Conservation (phyloP, 2,113 vertebrate genomes). For the Mustelus asterias region DNA sequence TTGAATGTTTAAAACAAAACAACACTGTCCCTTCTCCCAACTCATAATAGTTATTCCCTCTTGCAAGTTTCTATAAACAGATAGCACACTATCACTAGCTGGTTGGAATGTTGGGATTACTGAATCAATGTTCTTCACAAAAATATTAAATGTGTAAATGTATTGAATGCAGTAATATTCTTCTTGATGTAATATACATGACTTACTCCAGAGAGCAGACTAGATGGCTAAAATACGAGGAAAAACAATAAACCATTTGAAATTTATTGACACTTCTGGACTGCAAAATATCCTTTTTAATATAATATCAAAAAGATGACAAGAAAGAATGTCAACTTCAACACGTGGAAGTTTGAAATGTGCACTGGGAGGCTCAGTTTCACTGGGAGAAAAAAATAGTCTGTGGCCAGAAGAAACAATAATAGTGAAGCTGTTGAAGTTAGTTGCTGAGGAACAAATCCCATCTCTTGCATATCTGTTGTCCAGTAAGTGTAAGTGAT, state of each 20-base stretch:
- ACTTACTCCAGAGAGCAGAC: background rate
- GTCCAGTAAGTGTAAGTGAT: background rate
- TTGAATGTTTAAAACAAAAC: background rate
- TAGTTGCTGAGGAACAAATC: background rate
- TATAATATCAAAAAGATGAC: background rate
- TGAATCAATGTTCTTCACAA: background rate
- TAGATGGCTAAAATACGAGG: background rate
- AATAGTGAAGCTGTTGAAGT: background rate
- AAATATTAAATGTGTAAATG: background rate
- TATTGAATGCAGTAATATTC: background rate
- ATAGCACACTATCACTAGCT: background rate
- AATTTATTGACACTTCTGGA: background rate
- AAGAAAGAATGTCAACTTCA: background rate
- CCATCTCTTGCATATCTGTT: background rate
- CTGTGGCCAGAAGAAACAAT: background rate
- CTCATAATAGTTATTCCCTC: background rate
- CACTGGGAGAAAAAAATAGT: background rate
- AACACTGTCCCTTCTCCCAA: background rate
- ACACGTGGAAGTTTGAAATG: background rate
- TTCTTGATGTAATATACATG: background rate
- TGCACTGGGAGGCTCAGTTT: background rate
- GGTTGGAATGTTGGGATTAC: too few species aligned
- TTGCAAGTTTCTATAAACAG: background rate
- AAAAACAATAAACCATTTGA: background rate
- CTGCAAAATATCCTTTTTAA: background rate